Evolutionary conservation across 2,888 invertebrate species (phyloP), one percentile per base, ranked within the genome.

Genomic region (Himalopsyche anomala): DNA sequence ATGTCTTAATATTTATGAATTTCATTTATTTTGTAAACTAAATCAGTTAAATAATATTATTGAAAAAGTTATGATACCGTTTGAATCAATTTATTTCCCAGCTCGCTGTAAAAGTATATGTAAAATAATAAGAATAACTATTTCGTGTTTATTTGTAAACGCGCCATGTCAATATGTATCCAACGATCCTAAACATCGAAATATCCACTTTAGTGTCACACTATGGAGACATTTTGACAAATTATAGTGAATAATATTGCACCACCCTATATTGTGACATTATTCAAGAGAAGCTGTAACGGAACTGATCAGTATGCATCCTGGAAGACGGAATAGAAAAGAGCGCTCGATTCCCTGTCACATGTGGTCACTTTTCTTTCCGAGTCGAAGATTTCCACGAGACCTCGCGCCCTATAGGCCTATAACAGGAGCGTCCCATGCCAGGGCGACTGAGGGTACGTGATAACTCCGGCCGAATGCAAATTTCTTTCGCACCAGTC

Each of bases 301-400:
- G 40, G 15, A 42, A n/a, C 80, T 80, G 38, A 36, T 86, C 82
- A 45, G 80, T 74, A 82, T 85, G 83, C 85, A 56, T 80, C 51
- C 79, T 62, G 28, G 62, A 19, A 62, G 40, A 54, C 56, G 15
- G 83, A 62, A 86, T 80, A 83, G 82, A 83, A 83, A 86, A 40
- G 79, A 83, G 80, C 85, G 74, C n/a, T 69, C 81, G 15, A 36
- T 79, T 79, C 55, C 45, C 86, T 86, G 86, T 86, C 86, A 83
- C 86, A 86, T 86, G 86, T 86, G 86, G 86, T 86, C 83, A 86
- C 51, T 83, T 86, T 83, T 86, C 86, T 56, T 80, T 79, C 83
- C 80, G 55, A 81, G 19, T 36, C 80, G 80, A 80, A 80, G 42
- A 42, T 40, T 80, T 80, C 36, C 12, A n/a, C 80, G 40, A 80